These are phyloP conservation scores for Ciconia nigra DNA, from an alignment of 2,797 vertebrate genomes.

Conservation along the genomic window DNA sequence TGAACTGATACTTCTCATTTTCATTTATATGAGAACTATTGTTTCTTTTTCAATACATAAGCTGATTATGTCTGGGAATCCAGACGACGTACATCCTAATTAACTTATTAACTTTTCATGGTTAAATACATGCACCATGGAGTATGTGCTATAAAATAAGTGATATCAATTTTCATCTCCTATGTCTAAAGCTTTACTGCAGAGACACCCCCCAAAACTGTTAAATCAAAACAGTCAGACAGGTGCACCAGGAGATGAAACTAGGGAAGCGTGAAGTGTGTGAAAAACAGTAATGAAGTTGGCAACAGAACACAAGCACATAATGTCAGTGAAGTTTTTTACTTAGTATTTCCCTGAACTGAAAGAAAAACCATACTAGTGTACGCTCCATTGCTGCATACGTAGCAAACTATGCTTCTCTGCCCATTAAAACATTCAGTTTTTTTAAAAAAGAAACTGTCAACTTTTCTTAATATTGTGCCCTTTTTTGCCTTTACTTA, in stretches of 20 bases:
- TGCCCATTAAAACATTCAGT: neutral
- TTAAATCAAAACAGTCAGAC: neutral
- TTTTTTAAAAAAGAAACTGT: neutral
- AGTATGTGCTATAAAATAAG: neutral
- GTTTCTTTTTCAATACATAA: neutral
- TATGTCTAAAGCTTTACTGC: neutral
- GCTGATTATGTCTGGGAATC: neutral
- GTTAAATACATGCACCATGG: neutral
- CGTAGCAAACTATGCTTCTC: neutral
- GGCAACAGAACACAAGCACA: neutral
- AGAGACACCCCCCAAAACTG: neutral
- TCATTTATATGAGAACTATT: neutral
- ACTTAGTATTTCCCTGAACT: neutral
- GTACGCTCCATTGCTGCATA: accelerated
- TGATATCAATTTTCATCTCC: neutral
- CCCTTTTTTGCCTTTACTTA: neutral
- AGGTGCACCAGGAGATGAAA: neutral
- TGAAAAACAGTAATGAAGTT: neutral
- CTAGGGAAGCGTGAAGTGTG: neutral
- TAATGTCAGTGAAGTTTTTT: neutral
- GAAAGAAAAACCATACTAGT: neutral
- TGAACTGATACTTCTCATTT: neutral
- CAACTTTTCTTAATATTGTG: neutral
- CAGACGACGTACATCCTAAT: neutral
- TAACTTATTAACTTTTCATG: neutral